Conservation (phyloP, 2,113 vertebrate genomes). For the Ammospiza caudacuta region DNA sequence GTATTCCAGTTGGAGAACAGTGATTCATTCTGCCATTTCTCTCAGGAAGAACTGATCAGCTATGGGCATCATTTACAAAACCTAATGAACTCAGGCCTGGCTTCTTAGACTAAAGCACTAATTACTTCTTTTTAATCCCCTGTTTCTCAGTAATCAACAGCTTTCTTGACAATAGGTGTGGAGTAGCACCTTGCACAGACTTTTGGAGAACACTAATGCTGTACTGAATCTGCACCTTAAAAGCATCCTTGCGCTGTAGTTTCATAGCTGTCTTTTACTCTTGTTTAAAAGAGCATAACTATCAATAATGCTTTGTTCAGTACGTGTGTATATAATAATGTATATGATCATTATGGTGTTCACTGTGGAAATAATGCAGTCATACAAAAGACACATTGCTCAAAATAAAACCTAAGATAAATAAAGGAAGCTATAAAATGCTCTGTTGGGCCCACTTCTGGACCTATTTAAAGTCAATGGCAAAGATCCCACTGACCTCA, state of each 20-base stretch:
- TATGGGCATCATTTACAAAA: background rate
- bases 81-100: background rate
- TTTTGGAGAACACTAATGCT: background rate
- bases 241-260: background rate
- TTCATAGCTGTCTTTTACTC: background rate
- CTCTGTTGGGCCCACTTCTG: slow-evolving; percentile 11
- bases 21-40: background rate
- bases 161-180: background rate
- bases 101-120: background rate
- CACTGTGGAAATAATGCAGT: slow-evolving; percentile 44
- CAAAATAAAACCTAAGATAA: slow-evolving; percentile 68
- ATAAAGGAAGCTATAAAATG: slow-evolving; percentile 67
- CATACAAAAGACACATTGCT: slow-evolving; percentile 44
- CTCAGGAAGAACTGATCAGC: background rate
- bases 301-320: background rate
- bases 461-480: slow-evolving; percentile 58
- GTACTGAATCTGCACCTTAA: background rate
- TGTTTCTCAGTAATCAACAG: background rate
- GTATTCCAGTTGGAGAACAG: background rate
- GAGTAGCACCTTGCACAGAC: background rate
- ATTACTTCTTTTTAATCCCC: background rate
- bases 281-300: slow-evolving; percentile 2
- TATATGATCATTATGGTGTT: background rate
- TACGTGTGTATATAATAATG: background rate
- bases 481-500: slow-evolving; percentile 55